Base-by-base conservation (phyloP, 2,888 invertebrate species). In the Trachelus tabidus region DNA sequence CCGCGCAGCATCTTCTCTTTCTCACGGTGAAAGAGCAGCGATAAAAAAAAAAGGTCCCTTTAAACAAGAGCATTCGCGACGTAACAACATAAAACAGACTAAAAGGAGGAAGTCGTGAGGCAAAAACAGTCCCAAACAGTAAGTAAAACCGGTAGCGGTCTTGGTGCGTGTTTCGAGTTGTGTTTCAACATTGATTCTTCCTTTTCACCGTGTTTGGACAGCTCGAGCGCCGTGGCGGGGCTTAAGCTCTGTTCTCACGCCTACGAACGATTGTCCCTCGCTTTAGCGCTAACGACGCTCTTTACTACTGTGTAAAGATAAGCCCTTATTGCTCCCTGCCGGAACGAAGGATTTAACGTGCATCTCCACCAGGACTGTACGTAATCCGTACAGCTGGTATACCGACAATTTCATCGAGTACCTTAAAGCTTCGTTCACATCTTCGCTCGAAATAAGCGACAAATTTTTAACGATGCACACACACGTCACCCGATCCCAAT, bases 261-360 rank as follows among this genome's bases (percentile, higher is more conserved):
- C 79, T 74, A 76, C 79, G 78, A 78, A 80, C 82, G 85, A 85
- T 84, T 86, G 86, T 85, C 83, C 85, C 80, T 79, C 71, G 71
- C 71, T 71, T 71, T 12, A 83, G 84, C 82, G 84, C 86, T 86
- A 88, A 86, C 86, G 86, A 85, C 85, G 85, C 85, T 84, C 86
- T 87, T 85, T 86, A 82, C 86, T 86, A 87, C 86, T 87, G 85
- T 86, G 84, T 84, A 85, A 83, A 88, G 88, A 88, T 88, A 86
- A 88, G 86, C 84, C 85, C 87, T 88, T 88, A 88, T 88, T 88
- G 87, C 87, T 84, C 84, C 84, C 85, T 81, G 84, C 84, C 80
- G 83, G 73, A 82, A 81, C 77, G 75, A 79, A 77, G 80, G 82
- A 81, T 84, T 71, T 71, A 71, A 31, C 31, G 71, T 71, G 56